A percentile compares a stretch with the other conserved stretches of the same genome.
These are phyloP conservation scores for Anaspis maculata DNA, from an alignment of 2,888 invertebrate genomes.

Conservation along the genomic window DNA sequence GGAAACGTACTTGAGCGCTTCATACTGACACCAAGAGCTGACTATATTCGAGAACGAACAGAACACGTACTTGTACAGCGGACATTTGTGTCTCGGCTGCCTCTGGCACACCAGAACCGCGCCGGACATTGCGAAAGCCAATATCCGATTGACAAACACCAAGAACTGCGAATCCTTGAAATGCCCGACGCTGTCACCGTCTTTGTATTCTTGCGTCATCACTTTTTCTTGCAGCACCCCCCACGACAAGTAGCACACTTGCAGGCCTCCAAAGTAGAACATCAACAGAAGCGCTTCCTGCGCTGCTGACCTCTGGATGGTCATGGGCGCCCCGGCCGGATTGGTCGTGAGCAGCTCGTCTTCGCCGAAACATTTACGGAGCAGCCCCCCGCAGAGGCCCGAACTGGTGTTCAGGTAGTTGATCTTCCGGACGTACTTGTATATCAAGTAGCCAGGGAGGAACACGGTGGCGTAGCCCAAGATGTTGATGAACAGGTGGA, in stretches of 20 bases:
- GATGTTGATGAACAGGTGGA: conserved; percentile 70
- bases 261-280: conserved; percentile 82
- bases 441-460: conserved; percentile 75
- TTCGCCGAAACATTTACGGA: conserved; percentile 48
- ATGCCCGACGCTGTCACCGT: conserved; percentile 53
- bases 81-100: conserved; percentile 69
- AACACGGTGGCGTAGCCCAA: conserved; percentile 84
- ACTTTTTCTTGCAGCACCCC: conserved; percentile 96
- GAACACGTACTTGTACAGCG: conserved; percentile 90
- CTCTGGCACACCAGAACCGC: conserved; percentile 51
- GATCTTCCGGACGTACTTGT: conserved; percentile 68
- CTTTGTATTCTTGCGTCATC: conserved; percentile 77
- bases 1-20: conserved; percentile 95
- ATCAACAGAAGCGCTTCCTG: conserved; percentile 54
- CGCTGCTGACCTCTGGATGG: conserved; percentile 43
- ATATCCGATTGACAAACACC: conserved; percentile 88
- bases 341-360: conserved; percentile 38
- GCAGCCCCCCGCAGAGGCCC: conserved; percentile 41
- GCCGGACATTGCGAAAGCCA: conserved; percentile 71
- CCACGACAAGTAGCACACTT: conserved; percentile 90
- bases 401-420: conserved; percentile 59
- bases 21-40: conserved; percentile 99
- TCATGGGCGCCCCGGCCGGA: conserved; percentile 18
- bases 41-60: conserved; percentile 95
- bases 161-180: conserved; percentile 96